Evolutionary conservation across 2,113 vertebrate species (phyloP).

Genomic region (Terrapene triunguis): DNA sequence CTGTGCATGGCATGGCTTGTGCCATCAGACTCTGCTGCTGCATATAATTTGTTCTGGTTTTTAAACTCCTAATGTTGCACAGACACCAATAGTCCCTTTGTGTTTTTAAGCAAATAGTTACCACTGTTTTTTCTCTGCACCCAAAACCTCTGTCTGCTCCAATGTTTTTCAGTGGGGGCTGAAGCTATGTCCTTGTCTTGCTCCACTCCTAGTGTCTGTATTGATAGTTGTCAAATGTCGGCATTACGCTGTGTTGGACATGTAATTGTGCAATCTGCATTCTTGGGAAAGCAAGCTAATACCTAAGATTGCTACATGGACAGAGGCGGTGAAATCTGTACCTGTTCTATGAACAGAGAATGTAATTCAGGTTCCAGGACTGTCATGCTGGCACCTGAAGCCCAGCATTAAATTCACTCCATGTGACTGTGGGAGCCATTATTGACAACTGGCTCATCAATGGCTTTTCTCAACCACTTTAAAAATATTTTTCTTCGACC

Average conservation of each 20-base stretch:
- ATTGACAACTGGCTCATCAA: neutral
- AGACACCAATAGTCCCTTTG: neutral
- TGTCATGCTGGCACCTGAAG: neutral
- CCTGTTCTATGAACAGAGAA: neutral
- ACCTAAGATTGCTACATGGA: neutral
- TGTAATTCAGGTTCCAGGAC: neutral
- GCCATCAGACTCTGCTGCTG: neutral
- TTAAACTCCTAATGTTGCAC: neutral
- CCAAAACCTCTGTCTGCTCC: accelerated
- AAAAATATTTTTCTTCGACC: slow-evolving; percentile 17
- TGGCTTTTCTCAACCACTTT: slow-evolving; percentile 4
- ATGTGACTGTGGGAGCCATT: neutral
- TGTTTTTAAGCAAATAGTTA: neutral
- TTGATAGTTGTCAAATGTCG: neutral
- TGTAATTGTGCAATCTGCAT: neutral
- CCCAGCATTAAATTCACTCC: neutral
- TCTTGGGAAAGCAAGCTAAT: neutral
- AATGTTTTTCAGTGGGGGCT: neutral
- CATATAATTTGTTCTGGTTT: neutral
- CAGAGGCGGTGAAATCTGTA: neutral
- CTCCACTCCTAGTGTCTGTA: neutral
- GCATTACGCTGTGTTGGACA: neutral
- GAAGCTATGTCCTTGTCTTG: neutral
- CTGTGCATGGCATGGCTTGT: neutral
- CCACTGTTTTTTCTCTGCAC: neutral